phyloP scores from a whole-genome alignment of 64 coral and sea anemone species.

The Orbicella faveolata region DNA sequence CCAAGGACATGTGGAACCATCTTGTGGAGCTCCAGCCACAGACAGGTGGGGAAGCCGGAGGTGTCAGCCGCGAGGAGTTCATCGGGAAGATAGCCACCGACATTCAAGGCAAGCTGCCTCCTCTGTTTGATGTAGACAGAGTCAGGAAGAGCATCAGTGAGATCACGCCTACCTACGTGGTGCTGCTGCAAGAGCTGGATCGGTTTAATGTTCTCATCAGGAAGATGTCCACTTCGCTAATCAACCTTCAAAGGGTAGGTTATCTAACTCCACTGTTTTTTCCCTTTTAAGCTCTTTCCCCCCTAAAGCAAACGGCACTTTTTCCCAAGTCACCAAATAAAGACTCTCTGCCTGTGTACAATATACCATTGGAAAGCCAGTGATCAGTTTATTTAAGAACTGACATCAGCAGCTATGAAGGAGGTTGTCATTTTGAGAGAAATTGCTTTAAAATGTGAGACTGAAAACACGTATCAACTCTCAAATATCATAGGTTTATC shows the following conservation, averaged over 20 bases:
- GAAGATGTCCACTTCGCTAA: constrained; percentile 92
- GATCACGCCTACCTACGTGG: constrained; percentile 87
- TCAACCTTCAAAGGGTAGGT: constrained; percentile 94
- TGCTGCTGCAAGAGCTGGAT: constrained; percentile 95
- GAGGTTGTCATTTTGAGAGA: too few species aligned
- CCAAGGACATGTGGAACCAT: constrained; percentile 97
- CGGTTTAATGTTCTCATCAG: constrained; percentile 93
- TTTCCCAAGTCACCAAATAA: too few species aligned
- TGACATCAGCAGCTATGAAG: too few species aligned
- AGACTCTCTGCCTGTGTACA: too few species aligned
- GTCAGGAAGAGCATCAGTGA: constrained; percentile 88
- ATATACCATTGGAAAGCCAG: too few species aligned
- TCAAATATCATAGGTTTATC: too few species aligned
- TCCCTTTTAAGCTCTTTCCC: too few species aligned
- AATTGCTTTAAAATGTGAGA: too few species aligned
- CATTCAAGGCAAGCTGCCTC: constrained; percentile 92
- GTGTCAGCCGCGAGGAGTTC: constrained; percentile 94
- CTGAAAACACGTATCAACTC: too few species aligned
- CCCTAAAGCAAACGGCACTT: too few species aligned
- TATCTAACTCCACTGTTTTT: background rate
- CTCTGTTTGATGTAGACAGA: constrained; percentile 87
- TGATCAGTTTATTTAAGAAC: too few species aligned
- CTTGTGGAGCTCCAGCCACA: constrained; percentile 96
- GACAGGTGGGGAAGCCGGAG: constrained; percentile 90
- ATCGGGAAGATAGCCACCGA: constrained; percentile 97